These are phyloP conservation scores for Megalopta genalis DNA, from an alignment of 1,140 invertebrate genomes.

Conservation along the genomic window DNA sequence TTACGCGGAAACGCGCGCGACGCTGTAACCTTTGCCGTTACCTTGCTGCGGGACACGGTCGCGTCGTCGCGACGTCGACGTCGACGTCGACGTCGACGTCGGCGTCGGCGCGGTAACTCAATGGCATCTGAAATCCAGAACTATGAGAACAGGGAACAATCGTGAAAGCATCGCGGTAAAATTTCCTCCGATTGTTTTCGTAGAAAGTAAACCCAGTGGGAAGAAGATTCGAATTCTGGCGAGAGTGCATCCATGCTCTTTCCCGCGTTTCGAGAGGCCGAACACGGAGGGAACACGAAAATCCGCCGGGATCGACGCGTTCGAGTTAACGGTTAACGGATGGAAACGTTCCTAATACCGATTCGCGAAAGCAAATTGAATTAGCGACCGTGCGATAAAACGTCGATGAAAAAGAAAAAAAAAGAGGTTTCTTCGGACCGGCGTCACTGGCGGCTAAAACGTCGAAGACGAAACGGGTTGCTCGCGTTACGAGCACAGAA, in stretches of 20 bases:
- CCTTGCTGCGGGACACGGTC: conserved; percentile 1
- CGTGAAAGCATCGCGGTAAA: conserved; percentile 72
- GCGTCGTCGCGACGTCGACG: neutral
- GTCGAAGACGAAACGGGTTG: too few species aligned
- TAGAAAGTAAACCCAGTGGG: conserved; percentile 68
- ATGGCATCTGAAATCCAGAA: conserved; percentile 61
- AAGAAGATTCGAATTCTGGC: conserved; percentile 38
- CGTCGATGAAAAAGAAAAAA: too few species aligned
- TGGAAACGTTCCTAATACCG: conserved; percentile 38
- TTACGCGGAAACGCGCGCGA: conserved; percentile 45
- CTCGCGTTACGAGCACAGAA: too few species aligned
- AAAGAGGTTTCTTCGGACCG: neutral
- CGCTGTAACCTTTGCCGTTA: conserved; percentile 40
- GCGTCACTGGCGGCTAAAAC: too few species aligned
- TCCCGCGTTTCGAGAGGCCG: neutral
- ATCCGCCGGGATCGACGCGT: neutral
- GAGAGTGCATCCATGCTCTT: conserved; percentile 46
- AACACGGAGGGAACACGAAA: neutral
- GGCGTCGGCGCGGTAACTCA: conserved; percentile 35
- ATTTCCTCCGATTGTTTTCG: conserved; percentile 67
- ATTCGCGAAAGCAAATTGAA: too few species aligned
- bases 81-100: too few species aligned
- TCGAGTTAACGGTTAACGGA: neutral
- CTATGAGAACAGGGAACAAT: conserved; percentile 74
- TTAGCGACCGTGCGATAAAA: too few species aligned